phyloP scores from a whole-genome alignment of 2,797 vertebrate species.

The Acanthurus leucopareius region DNA sequence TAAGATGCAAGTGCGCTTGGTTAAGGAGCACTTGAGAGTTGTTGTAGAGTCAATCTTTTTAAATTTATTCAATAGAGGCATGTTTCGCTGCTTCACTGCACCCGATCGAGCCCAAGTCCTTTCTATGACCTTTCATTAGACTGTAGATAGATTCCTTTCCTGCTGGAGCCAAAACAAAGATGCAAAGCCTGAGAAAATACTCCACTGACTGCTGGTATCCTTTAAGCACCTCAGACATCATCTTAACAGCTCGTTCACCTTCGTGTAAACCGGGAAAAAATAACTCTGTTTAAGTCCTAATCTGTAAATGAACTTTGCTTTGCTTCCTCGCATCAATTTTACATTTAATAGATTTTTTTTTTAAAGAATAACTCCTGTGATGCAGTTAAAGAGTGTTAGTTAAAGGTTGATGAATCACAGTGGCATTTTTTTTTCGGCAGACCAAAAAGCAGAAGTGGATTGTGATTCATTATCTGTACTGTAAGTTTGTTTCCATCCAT shows the following conservation, averaged over 20 bases:
- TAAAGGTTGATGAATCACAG: conserved; percentile 30
- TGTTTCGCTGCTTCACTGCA: conserved; percentile 49
- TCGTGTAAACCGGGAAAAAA: conserved; percentile 27
- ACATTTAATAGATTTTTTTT: conserved; percentile 1
- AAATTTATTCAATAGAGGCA: conserved; percentile 30
- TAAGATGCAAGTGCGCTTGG: neutral
- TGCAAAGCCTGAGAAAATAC: conserved; percentile 35
- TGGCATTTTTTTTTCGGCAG: neutral
- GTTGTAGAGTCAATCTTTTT: conserved; percentile 37
- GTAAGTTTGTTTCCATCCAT: conserved; percentile 39
- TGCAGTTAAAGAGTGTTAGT: neutral
- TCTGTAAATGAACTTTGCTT: conserved; percentile 36
- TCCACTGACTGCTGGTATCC: conserved; percentile 31
- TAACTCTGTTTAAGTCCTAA: conserved; percentile 30
- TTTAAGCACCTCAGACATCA: conserved; percentile 44
- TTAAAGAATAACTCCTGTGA: neutral
- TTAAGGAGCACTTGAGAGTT: conserved; percentile 18
- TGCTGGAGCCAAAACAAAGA: conserved; percentile 49
- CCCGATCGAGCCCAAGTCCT: conserved; percentile 36
- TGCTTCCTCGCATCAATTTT: conserved; percentile 3
- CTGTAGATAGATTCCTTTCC: conserved; percentile 30
- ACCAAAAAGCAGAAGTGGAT: conserved; percentile 28
- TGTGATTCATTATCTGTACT: conserved; percentile 29
- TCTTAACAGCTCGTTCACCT: conserved; percentile 57
- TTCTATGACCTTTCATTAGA: conserved; percentile 50